These are phyloP conservation scores for Drosophila lacertosa DNA, from an alignment of 1,140 invertebrate species.

Conservation along the genomic window DNA sequence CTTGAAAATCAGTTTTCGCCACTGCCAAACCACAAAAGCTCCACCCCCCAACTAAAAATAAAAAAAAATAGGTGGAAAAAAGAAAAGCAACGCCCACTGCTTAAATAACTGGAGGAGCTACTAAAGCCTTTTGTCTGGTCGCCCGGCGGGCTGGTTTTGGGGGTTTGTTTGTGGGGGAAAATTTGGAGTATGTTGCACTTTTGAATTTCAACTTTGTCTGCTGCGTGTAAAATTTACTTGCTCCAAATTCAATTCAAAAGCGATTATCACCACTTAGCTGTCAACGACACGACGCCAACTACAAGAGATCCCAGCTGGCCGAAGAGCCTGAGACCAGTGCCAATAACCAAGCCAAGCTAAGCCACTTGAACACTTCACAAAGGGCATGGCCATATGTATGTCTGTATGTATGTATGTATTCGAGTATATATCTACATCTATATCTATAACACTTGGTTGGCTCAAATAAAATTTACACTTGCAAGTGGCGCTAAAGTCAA, in stretches of 20 bases:
- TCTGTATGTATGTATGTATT: slow-evolving; percentile 4
- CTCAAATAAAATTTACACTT: slow-evolving; percentile 81
- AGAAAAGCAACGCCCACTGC: slow-evolving; percentile 7
- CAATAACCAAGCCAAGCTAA: slow-evolving; percentile 58
- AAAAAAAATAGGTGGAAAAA: slow-evolving; percentile 5
- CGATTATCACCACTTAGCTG: slow-evolving; percentile 79
- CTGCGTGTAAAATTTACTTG: slow-evolving; percentile 67
- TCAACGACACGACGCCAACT: slow-evolving; percentile 72
- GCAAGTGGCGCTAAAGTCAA: slow-evolving; percentile 80
- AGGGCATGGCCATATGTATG: slow-evolving; percentile 44
- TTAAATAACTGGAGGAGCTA: slow-evolving; percentile 1
- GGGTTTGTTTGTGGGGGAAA: not conserved
- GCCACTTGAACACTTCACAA: slow-evolving; percentile 63
- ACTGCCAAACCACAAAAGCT: slow-evolving; percentile 49
- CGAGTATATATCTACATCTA: slow-evolving; percentile 37
- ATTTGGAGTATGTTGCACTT: slow-evolving; percentile 65
- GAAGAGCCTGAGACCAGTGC: slow-evolving; percentile 39
- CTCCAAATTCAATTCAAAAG: slow-evolving; percentile 77
- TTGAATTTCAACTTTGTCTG: slow-evolving; percentile 74
- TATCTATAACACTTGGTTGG: slow-evolving; percentile 56
- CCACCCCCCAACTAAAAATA: slow-evolving; percentile 4
- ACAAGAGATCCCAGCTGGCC: slow-evolving; percentile 24
- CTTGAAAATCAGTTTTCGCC: slow-evolving; percentile 45
- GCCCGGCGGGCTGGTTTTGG: slow-evolving; percentile 19
- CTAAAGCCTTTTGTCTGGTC: slow-evolving; percentile 48